Evolutionary conservation across 2,888 invertebrate genomes (phyloP).

Genomic region (Margaritifera margaritifera): DNA sequence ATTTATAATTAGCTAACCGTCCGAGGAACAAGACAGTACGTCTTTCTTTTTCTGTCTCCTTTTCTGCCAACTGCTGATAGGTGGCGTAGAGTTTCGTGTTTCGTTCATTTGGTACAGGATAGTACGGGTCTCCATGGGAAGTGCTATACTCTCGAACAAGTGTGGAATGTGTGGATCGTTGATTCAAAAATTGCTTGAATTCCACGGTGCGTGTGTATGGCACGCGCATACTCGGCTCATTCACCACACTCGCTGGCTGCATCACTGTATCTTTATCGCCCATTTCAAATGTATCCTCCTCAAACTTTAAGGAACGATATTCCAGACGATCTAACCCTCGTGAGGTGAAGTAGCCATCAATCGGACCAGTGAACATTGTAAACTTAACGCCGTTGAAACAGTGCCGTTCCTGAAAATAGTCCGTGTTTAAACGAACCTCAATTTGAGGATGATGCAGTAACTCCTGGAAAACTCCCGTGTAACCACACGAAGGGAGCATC

Average conservation of each 20-base stretch:
- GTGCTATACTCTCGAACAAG: slow-evolving; percentile 6
- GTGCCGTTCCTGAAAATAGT: slow-evolving; percentile 3
- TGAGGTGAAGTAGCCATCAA: slow-evolving; percentile 8
- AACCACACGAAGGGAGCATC: slow-evolving; percentile 7
- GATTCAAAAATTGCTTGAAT: slow-evolving; percentile 12
- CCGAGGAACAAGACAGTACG: slow-evolving; percentile 4
- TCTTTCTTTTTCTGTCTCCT: not conserved
- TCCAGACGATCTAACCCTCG: slow-evolving; percentile 1
- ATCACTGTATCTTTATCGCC: not conserved
- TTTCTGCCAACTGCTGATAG: slow-evolving; percentile 1
- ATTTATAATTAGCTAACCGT: slow-evolving; percentile 14
- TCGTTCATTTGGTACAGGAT: slow-evolving; percentile 9
- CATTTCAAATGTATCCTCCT: slow-evolving; percentile 2
- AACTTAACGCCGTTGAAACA: no score
- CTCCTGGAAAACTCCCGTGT: slow-evolving; percentile 10
- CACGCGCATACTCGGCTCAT: slow-evolving; percentile 4
- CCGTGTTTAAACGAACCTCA: not conserved
- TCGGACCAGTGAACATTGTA: slow-evolving; percentile 4
- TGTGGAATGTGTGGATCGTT: slow-evolving; percentile 1
- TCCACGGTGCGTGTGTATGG: slow-evolving; percentile 7
- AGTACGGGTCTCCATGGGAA: slow-evolving; percentile 10
- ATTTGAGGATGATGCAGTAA: slow-evolving; percentile 8
- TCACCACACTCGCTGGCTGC: slow-evolving; percentile 8
- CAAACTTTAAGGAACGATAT: slow-evolving; percentile 7
- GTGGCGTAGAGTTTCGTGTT: slow-evolving; percentile 1